phyloP scores from a whole-genome alignment of 2,797 vertebrate species.

The Pseudomugil gertrudae region DNA sequence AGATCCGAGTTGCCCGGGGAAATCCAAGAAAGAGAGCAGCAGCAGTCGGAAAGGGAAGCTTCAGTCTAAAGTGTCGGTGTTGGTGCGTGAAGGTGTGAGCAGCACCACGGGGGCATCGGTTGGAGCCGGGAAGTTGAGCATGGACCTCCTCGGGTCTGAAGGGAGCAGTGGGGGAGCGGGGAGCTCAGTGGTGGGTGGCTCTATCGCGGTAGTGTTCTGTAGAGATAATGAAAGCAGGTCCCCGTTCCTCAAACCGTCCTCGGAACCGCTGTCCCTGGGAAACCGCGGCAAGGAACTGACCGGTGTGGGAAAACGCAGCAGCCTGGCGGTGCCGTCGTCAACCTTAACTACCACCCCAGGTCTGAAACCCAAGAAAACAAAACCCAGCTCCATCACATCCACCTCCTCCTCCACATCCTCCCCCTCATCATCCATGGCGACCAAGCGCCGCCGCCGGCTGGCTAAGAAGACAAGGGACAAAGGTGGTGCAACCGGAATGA shows the following conservation, averaged over 20 bases:
- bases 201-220: constrained; percentile 93
- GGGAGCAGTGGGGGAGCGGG: constrained; percentile 65
- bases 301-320: constrained; percentile 69
- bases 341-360: constrained; percentile 59
- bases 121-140: constrained; percentile 77
- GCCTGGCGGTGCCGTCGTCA: constrained; percentile 61
- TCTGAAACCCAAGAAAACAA: constrained; percentile 79
- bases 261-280: constrained; percentile 76
- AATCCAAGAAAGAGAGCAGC: constrained; percentile 78
- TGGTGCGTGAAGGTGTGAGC: constrained; percentile 92
- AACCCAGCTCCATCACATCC: constrained; percentile 84
- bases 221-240: constrained; percentile 93
- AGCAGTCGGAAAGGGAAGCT: constrained; percentile 86
- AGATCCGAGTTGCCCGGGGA: constrained; percentile 71
- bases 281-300: constrained; percentile 74
- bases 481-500: constrained; percentile 14
- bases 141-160: constrained; percentile 76
- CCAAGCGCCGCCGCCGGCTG: constrained; percentile 81
- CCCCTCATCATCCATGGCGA: constrained; percentile 76
- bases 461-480: constrained; percentile 80
- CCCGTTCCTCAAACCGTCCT: constrained; percentile 90
- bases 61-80: constrained; percentile 93
- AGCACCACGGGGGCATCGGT: constrained; percentile 86
- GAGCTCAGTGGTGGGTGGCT: constrained; percentile 85
- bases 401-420: constrained; percentile 85